Evolutionary conservation across 2,888 invertebrate species (phyloP).

Genomic region (Polymixis flavicincta): DNA sequence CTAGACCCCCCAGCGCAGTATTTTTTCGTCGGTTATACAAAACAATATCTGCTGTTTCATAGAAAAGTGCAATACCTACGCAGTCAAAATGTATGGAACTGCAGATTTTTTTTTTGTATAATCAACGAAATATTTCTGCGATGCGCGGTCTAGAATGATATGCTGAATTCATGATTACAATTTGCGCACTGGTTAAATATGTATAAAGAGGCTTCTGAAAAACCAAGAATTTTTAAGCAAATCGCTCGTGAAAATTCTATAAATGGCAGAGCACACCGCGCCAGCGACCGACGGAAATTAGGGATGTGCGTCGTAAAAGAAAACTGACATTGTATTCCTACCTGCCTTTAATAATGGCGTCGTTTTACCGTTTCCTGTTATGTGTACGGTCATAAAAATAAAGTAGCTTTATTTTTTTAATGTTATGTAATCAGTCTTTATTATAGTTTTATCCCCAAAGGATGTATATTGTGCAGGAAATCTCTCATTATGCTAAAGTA

Average conservation of each 20-base stretch:
- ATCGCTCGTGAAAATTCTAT: constrained; percentile 46
- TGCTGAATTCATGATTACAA: no score
- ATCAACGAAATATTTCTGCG: no score
- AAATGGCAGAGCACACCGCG: constrained; percentile 13
- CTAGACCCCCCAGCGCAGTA: no score
- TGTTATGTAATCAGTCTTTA: constrained; percentile 1
- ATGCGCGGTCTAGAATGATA: no score
- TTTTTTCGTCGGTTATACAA: no score
- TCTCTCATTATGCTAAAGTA: background rate
- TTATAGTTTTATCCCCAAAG: background rate
- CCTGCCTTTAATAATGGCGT: constrained; percentile 32
- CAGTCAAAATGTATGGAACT: no score
- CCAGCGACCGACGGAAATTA: constrained; percentile 22
- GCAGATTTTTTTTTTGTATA: no score
- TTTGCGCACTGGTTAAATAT: no score
- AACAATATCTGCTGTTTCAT: no score
- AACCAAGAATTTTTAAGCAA: constrained; percentile 29
- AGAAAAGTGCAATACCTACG: no score
- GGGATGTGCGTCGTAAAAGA: constrained; percentile 18
- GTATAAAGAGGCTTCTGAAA: constrained; percentile 5
- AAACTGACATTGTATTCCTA: constrained; percentile 30
- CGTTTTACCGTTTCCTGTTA: constrained; percentile 15
- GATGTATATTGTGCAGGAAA: background rate
- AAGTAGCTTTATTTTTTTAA: constrained; percentile 1
- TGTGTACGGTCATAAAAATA: constrained; percentile 21